A percentile compares a stretch with the other conserved stretches of the same genome.
phyloP scores from a whole-genome alignment of 2,113 vertebrate genomes.

The Romanogobio albipinnatus region DNA sequence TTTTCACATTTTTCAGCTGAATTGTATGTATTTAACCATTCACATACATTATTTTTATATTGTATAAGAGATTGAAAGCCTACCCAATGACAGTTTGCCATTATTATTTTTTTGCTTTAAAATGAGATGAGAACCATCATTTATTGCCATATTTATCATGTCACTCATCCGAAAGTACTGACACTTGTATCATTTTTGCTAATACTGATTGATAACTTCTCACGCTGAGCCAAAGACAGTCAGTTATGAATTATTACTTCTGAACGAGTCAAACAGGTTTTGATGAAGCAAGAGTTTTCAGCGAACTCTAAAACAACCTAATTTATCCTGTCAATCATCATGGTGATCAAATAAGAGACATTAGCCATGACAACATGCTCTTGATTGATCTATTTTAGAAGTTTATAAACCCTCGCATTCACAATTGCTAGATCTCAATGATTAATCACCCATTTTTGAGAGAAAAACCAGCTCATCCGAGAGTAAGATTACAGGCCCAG shows the following conservation, averaged over 20 bases:
- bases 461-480: background rate
- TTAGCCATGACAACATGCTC: slow-evolving; percentile 10
- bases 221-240: slow-evolving; percentile 56
- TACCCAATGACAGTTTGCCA: background rate
- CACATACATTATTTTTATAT: background rate
- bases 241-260: slow-evolving; percentile 53
- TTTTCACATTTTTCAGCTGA: background rate
- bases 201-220: slow-evolving; percentile 52
- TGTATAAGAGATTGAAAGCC: slow-evolving; percentile 2
- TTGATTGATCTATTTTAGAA: slow-evolving; percentile 26
- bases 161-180: slow-evolving; percentile 48
- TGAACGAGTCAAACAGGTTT: slow-evolving; percentile 52
- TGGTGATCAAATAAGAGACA: slow-evolving; percentile 34
- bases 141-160: slow-evolving; percentile 50
- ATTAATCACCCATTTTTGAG: background rate
- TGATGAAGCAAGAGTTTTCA: slow-evolving; percentile 43
- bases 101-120: slow-evolving; percentile 1
- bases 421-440: background rate
- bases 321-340: slow-evolving; percentile 49
- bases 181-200: slow-evolving; percentile 45
- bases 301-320: slow-evolving; percentile 45
- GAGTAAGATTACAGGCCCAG: background rate
- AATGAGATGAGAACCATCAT: background rate
- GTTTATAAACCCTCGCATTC: slow-evolving; percentile 35
- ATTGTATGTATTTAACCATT: background rate